A percentile compares a stretch with the other conserved stretches of the same genome.
phyloP scores from a whole-genome alignment of 1,140 invertebrate genomes.

The Calliphora vicina region DNA sequence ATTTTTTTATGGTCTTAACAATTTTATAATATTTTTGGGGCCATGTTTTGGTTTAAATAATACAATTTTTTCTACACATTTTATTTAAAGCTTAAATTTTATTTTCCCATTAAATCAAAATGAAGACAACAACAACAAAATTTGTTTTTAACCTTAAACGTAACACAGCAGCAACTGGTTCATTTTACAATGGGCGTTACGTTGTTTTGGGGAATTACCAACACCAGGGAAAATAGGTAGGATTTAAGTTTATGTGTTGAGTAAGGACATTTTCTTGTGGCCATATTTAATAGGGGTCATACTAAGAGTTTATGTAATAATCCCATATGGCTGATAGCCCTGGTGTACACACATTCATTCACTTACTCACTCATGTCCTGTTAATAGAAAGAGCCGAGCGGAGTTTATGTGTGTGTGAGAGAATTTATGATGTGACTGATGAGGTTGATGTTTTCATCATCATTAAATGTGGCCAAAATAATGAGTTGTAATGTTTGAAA shows the following conservation, averaged over 20 bases:
- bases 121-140: too few species aligned
- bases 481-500: not conserved
- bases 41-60: not conserved
- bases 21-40: not conserved
- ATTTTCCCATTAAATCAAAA: not conserved
- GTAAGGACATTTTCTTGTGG: too few species aligned
- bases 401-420: not conserved
- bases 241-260: not conserved
- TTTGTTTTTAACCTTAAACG: not conserved
- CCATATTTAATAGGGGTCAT: too few species aligned
- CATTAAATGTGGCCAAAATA: not conserved
- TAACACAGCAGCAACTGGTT: not conserved
- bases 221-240: not conserved
- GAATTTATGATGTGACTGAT: not conserved
- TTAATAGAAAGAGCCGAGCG: too few species aligned
- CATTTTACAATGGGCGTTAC: not conserved
- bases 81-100: not conserved
- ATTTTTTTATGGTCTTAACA: not conserved
- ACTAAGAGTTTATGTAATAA: not conserved
- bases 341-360: too few species aligned
- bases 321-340: not conserved
- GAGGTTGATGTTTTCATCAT: not conserved
- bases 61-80: not conserved
- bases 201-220: not conserved
- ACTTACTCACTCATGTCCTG: too few species aligned